phyloP scores from a whole-genome alignment of 2,888 invertebrate species.

The Pristionchus mayeri region DNA sequence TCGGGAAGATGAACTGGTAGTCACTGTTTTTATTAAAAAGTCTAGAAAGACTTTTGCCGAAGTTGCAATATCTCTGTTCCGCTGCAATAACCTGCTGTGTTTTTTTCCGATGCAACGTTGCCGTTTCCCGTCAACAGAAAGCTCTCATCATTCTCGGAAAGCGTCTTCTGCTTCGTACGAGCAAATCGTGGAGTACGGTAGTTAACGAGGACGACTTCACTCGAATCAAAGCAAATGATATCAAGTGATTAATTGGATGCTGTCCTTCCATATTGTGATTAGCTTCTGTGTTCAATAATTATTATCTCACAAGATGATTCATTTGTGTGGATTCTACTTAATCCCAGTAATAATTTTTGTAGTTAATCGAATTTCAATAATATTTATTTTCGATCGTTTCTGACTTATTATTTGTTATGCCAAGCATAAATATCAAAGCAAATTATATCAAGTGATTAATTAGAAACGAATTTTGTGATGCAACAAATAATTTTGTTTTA shows the following conservation, averaged over 20 bases:
- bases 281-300: not conserved
- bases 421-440: no score
- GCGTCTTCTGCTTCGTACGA: not conserved
- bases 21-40: no score
- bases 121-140: not conserved
- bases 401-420: no score
- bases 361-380: no score
- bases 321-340: not conserved
- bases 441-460: no score
- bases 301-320: not conserved
- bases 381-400: no score
- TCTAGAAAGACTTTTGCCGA: no score
- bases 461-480: no score
- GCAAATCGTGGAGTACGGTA: not conserved
- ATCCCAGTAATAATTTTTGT: not conserved
- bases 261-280: not conserved
- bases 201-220: not conserved
- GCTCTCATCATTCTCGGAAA: not conserved
- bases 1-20: no score
- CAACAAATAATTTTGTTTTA: no score
- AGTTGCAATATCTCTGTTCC: no score
- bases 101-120: not conserved
- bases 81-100: no score
- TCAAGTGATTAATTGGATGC: not conserved
- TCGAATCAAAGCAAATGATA: not conserved